Evolutionary conservation across 2,797 vertebrate genomes (phyloP), one percentile per base, ranked within the genome.

Genomic region (Acridotheres tristis): DNA sequence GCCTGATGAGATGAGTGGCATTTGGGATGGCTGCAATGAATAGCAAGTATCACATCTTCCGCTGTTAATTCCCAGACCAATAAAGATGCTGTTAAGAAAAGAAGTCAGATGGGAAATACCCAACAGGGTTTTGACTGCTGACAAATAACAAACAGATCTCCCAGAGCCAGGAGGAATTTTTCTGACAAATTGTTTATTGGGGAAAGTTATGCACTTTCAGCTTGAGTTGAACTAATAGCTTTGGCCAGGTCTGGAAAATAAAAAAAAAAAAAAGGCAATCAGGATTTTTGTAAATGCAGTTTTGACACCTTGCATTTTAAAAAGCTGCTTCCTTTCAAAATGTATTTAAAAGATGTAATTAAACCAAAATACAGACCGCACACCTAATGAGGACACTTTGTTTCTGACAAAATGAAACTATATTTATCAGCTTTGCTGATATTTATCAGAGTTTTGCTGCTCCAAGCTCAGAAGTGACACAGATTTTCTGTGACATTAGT

Each of bases 31-130:
- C 79, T 93, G 89, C 88, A 88, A 84, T 79, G 94, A 95, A 94
- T 91, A 94, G 91, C 85, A 91, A 90, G 82, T 79, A 88, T 96
- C 51, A 0, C 76, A 73, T 93, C 84, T 91, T 86, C 76, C 1
- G 0, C 71, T 5, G 2, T 88, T 90, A 91, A 94, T 95, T 95
- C 93, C 90, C 95, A 96, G 55, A 90, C 86, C 94, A 94, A 94
- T 96, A 94, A 96, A 93, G 91, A 66, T 4, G 36, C 93, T 85
- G 88, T 73, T 96, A 95, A 95, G 92, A 72, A 73, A 88, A 88
- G 91, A 77, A 96, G 88, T 94, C 94, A 95, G 78, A 63, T 89
- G 95, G 91, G 95, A 96, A 94, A 96, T 81, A 81, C 85, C 83
- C 95, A 90, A 78, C 77, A 86, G 91, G 92, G 94, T 62, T 95